Conservation (phyloP, 2,113 vertebrate species). For the Cynoglossus semilaevis region DNA sequence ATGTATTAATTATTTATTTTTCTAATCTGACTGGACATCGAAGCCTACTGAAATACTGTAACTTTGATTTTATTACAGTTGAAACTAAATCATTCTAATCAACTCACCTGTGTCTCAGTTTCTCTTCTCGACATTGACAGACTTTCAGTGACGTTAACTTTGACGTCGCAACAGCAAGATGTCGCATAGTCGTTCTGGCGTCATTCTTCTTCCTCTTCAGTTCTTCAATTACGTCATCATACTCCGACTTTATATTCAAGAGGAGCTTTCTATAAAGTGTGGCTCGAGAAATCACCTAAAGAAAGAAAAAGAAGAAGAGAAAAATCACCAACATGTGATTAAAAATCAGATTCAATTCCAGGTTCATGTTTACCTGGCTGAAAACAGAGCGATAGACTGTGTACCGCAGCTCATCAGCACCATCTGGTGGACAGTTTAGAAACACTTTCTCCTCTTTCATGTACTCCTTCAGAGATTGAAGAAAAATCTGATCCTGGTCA, state of each 20-base stretch:
- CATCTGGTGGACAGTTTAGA: slow-evolving; percentile 52
- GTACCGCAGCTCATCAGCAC: slow-evolving; percentile 64
- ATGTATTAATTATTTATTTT: too few species aligned
- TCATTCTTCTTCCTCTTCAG: slow-evolving; percentile 63
- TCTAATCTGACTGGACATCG: too few species aligned
- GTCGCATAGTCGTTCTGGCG: slow-evolving; percentile 48
- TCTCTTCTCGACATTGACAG: slow-evolving; percentile 63
- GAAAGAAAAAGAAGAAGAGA: neutral
- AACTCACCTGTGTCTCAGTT: slow-evolving; percentile 73
- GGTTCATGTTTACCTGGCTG: slow-evolving; percentile 19
- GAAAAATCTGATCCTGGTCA: slow-evolving; percentile 63
- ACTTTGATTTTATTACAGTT: too few species aligned
- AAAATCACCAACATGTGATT: too few species aligned
- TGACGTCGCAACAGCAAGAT: slow-evolving; percentile 56
- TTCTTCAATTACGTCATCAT: slow-evolving; percentile 71
- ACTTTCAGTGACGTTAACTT: slow-evolving; percentile 56
- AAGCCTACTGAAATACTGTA: too few species aligned
- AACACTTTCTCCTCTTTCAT: slow-evolving; percentile 65
- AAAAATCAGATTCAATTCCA: too few species aligned
- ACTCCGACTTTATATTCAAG: slow-evolving; percentile 76
- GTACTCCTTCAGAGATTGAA: slow-evolving; percentile 56
- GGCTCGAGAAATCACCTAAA: slow-evolving; percentile 73
- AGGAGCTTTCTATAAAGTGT: slow-evolving; percentile 75
- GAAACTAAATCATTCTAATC: neutral
- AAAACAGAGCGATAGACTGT: slow-evolving; percentile 69